Evolutionary conservation across 2,113 vertebrate species (phyloP), one percentile per base, ranked within the genome.

Genomic region (Saccopteryx leptura): DNA sequence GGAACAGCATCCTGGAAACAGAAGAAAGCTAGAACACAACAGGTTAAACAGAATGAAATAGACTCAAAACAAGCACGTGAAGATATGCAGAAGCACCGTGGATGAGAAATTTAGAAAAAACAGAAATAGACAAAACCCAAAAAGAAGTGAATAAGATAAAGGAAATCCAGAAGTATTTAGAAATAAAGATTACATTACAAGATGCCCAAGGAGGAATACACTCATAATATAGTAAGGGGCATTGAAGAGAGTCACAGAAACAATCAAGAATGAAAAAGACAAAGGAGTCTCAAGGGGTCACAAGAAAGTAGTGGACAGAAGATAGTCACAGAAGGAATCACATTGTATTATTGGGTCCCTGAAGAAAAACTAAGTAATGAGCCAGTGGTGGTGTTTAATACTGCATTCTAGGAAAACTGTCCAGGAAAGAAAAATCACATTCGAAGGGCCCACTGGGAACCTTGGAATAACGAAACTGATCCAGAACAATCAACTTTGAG

Each of bases 101-200:
- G 21, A 31, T 48, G 54, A 83, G 69, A 88, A 69, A 69, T 86
- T 76, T 56, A 23, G 69, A 78, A 76, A 63, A 33, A 81, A 48
- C 11, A 50, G 54, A 79, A 85, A 63, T 11, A 54, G 54, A 48
- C 33, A 79, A 79, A 60, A 86, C 5, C 10, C 61, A 46, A 24
- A 58, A 80, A 28, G 5, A 93, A 84, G 71, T 71, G 48, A 52
- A 82, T n/a, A 56, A 79, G 18, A 71, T 46, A 93, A 72, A 93
- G 76, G n/a, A 54, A 79, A 68, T 18, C 58, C 61, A 78, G 28
- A 52, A 86, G 80, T 80, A 81, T 81, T 52, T 61, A 63, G 24
- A 76, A 93, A 19, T 80, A 74, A 72, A 72, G 58, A 74, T 80
- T 46, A 69, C 46, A 24, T 93, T 60, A 33, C n/a, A 80, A 86